Base-by-base conservation (phyloP, 1,140 invertebrate genomes). In the Drosophila sturtevanti region DNA sequence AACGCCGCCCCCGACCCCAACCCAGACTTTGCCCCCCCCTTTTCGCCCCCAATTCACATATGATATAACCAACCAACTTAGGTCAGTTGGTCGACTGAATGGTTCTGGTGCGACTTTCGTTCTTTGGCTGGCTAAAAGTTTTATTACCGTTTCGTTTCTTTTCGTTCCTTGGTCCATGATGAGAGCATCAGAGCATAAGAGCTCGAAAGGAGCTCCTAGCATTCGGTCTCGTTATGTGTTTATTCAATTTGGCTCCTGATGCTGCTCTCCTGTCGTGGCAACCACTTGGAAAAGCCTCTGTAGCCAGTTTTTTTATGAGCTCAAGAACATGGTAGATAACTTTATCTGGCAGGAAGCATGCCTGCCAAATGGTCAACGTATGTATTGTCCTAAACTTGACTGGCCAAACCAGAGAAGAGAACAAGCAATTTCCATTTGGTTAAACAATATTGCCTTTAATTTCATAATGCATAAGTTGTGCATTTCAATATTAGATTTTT, bases 211-310 rank as follows among this genome's bases (percentile, higher is more conserved):
- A 55, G 12, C 27, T 31, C 1, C 27, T 9, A 55, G 72, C 82
- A 84, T 66, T 65, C 70, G 69, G 73, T 31, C 84, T 89, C 84
- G 84, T 89, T 89, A 89, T 89, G 79, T 89, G 77, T 79, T 89
- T 89, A 89, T 89, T 89, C 84, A 89, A 89, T 89, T 89, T 89
- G 77, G 64, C 59, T 37, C 41, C 52, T 51, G 27, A 59, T 61
- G 44, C 69, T 72, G 65, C 62, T 37, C 48, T 62, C 48, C 44
- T 70, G 55, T 70, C 71, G 27, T 34, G 22, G 68, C 58, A 38
- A 56, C 56, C 67, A 68, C 73, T 76, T 61, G 64, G 54, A 63
- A 41, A 60, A 59, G 80, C 68, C 81, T 72, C 65, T 55, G 24
- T 72, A 38, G 24, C 67, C 16, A 11, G 31, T 4, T 62, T 68